phyloP scores from a whole-genome alignment of 2,888 invertebrate genomes.

The Eupithecia subumbrata region DNA sequence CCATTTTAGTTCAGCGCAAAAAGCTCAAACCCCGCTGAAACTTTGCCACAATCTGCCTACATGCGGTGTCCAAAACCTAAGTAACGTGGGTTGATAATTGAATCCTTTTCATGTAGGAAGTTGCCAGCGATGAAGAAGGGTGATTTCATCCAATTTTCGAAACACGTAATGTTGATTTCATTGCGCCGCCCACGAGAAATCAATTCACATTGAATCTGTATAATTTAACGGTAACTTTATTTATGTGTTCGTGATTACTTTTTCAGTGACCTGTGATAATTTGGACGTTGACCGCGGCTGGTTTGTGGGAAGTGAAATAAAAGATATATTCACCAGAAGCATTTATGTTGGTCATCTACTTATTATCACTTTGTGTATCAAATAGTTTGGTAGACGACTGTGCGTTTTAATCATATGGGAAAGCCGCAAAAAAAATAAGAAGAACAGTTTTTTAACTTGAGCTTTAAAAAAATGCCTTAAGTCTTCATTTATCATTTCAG shows the following conservation, averaged over 20 bases:
- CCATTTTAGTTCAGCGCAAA: conserved; percentile 19
- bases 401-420: not conserved
- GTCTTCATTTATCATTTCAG: not conserved
- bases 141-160: conserved; percentile 29
- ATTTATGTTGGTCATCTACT: not conserved
- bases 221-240: conserved; percentile 15
- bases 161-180: conserved; percentile 31
- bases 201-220: conserved; percentile 28
- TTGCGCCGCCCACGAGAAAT: conserved; percentile 30
- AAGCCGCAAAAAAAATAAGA: not conserved
- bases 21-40: conserved; percentile 14
- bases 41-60: conserved; percentile 26
- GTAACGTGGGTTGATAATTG: conserved; percentile 33
- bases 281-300: not conserved
- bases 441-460: not conserved
- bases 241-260: conserved; percentile 8
- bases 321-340: not conserved
- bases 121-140: conserved; percentile 30
- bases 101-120: conserved; percentile 33
- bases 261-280: conserved; percentile 12
- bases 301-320: not conserved
- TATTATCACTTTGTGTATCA: too few species aligned
- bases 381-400: not conserved
- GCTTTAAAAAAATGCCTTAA: not conserved
- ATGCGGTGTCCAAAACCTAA: conserved; percentile 32